A percentile compares a stretch with the other conserved stretches of the same genome.
These are phyloP conservation scores for Corythucha ciliata DNA, from an alignment of 2,888 invertebrate genomes.

Conservation along the genomic window DNA sequence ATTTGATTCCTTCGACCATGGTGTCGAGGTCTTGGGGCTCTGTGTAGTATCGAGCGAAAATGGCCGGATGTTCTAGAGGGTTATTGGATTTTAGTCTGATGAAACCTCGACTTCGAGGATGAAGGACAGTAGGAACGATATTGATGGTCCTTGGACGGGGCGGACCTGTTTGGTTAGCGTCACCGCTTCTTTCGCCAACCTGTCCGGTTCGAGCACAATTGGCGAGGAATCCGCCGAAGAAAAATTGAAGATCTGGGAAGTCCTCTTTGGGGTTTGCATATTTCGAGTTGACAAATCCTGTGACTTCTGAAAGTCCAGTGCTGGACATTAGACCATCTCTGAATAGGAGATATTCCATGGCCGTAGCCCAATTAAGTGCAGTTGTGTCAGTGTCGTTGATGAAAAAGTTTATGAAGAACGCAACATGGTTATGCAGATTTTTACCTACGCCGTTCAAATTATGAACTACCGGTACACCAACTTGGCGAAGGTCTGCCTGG, in stretches of 20 bases:
- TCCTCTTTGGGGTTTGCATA: slow-evolving; percentile 58
- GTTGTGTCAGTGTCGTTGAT: slow-evolving; percentile 77
- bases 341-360: slow-evolving; percentile 81
- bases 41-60: slow-evolving; percentile 72
- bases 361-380: slow-evolving; percentile 83
- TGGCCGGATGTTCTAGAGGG: slow-evolving; percentile 71
- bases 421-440: slow-evolving; percentile 80
- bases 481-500: slow-evolving; percentile 52
- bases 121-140: slow-evolving; percentile 71
- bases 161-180: slow-evolving; percentile 35
- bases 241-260: slow-evolving; percentile 75
- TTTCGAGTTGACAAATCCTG: slow-evolving; percentile 70
- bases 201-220: slow-evolving; percentile 78
- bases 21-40: slow-evolving; percentile 70
- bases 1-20: slow-evolving; percentile 73
- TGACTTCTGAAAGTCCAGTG: slow-evolving; percentile 77
- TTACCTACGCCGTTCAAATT: slow-evolving; percentile 70
- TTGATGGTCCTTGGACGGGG: slow-evolving; percentile 50
- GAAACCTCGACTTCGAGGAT: slow-evolving; percentile 77
- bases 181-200: slow-evolving; percentile 66
- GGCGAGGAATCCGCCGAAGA: slow-evolving; percentile 78
- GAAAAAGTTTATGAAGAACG: slow-evolving; percentile 66
- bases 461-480: slow-evolving; percentile 57
- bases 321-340: slow-evolving; percentile 84
- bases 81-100: slow-evolving; percentile 63